phyloP scores from a whole-genome alignment of 2,113 vertebrate genomes.

The Rhinoderma darwinii region DNA sequence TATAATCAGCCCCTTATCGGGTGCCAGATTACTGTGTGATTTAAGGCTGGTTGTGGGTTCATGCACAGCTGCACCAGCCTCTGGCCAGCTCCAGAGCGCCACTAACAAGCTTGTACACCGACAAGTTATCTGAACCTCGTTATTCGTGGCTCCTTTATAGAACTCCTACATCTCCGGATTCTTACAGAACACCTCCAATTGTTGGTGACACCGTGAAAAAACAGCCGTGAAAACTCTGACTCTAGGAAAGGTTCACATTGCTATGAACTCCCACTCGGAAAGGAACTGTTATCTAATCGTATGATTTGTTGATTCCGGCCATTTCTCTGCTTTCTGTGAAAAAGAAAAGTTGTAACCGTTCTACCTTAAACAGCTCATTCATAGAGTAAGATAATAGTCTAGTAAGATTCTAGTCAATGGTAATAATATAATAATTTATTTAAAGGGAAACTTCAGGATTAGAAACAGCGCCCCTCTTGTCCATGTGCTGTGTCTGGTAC shows the following conservation, averaged over 20 bases:
- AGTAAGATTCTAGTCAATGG: not conserved
- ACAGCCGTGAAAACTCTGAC: slow-evolving; percentile 10
- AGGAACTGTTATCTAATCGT: not conserved
- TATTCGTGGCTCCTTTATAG: slow-evolving; percentile 4
- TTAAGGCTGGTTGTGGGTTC: slow-evolving; percentile 64
- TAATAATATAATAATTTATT: not conserved
- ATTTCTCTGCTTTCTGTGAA: not conserved
- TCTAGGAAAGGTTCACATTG: not conserved
- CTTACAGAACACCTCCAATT: not conserved
- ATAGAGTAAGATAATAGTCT: not conserved
- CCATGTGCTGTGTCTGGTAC: not conserved
- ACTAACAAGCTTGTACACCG: slow-evolving; percentile 63
- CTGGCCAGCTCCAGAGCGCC: slow-evolving; percentile 63
- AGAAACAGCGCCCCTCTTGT: not conserved
- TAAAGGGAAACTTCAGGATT: not conserved
- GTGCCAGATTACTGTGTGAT: slow-evolving; percentile 62
- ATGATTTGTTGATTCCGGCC: slow-evolving; percentile 23
- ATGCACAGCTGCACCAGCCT: slow-evolving; percentile 65
- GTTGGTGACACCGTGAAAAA: not conserved
- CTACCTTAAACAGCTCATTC: not conserved
- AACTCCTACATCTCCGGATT: slow-evolving; percentile 29
- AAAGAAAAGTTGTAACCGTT: not conserved
- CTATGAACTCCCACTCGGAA: not conserved
- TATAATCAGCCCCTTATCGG: slow-evolving; percentile 67
- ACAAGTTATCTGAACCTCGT: slow-evolving; percentile 19